phyloP scores from a whole-genome alignment of 2,888 invertebrate species.

The Lasioglossum oenotherae region DNA sequence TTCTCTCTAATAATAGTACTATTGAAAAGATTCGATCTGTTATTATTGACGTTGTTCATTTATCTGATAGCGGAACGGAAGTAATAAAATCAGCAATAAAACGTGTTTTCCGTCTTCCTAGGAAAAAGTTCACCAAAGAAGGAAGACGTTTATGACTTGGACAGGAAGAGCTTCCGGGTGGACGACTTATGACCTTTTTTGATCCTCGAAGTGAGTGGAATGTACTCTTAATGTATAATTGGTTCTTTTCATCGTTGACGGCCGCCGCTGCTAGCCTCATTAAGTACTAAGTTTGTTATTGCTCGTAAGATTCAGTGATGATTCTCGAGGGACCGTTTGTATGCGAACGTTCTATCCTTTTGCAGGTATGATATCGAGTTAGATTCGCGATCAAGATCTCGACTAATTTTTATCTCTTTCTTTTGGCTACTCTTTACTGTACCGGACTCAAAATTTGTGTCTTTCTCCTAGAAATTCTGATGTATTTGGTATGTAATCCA shows the following conservation, averaged over 20 bases:
- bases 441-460: too few relatives aligned
- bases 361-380: not conserved
- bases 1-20: too few relatives aligned
- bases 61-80: not conserved
- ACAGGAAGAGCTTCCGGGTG: not conserved
- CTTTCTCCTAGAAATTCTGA: too few relatives aligned
- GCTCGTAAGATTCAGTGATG: not conserved
- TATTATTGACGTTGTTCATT: not conserved
- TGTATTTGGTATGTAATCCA: too few relatives aligned
- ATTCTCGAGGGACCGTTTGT: not conserved
- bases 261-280: not conserved
- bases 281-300: not conserved
- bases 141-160: slow-evolving; percentile 11
- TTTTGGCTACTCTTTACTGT: too few relatives aligned
- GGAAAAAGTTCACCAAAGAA: not conserved
- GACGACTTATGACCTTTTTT: slow-evolving; percentile 9
- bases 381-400: not conserved
- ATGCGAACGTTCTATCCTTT: not conserved
- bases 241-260: not conserved
- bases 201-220: not conserved
- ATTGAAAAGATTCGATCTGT: not conserved
- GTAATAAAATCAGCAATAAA: too few relatives aligned
- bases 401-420: too few relatives aligned
- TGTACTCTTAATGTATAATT: not conserved
- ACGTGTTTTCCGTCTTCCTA: not conserved